Percentiles rank a stretch among this genome's conserved stretches.
phyloP scores from a whole-genome alignment of 1,140 invertebrate species.

The Heterodera schachtii region DNA sequence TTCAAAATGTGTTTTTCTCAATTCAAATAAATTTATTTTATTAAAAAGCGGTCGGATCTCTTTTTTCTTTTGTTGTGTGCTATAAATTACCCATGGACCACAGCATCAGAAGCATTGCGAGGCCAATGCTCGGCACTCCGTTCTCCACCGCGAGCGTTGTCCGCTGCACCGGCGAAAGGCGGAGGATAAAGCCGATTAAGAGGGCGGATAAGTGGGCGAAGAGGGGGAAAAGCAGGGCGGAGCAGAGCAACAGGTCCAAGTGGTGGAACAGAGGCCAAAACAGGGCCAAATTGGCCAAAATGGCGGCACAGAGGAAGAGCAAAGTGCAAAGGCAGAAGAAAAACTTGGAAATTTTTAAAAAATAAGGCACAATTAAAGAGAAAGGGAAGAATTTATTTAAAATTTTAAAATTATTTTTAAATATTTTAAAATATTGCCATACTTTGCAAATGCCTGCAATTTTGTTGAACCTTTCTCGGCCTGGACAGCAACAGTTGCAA shows the following conservation, averaged over 20 bases:
- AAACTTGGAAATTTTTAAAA: neutral
- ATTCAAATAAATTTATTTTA: no score
- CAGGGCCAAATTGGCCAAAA: neutral
- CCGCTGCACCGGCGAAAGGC: neutral
- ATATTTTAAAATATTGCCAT: neutral
- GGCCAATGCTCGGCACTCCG: neutral
- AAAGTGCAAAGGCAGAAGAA: neutral
- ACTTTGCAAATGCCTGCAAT: neutral
- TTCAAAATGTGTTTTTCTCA: no score
- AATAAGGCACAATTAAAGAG: no score
- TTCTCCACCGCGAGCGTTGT: neutral
- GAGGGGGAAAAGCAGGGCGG: neutral
- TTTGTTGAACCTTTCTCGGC: neutral
- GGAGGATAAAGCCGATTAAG: neutral
- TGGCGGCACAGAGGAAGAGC: neutral
- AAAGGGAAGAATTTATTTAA: constrained; percentile 1
- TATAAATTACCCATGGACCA: neutral
- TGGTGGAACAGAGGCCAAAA: neutral
- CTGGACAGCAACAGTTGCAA: neutral
- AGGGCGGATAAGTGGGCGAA: neutral
- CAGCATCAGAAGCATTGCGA: neutral
- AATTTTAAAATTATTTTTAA: no score
- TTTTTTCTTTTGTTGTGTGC: no score
- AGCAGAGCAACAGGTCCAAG: neutral
- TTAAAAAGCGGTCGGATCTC: no score